A percentile compares a stretch with the other conserved stretches of the same genome.
phyloP scores from a whole-genome alignment of 2,113 vertebrate species.

The Lanius collurio region DNA sequence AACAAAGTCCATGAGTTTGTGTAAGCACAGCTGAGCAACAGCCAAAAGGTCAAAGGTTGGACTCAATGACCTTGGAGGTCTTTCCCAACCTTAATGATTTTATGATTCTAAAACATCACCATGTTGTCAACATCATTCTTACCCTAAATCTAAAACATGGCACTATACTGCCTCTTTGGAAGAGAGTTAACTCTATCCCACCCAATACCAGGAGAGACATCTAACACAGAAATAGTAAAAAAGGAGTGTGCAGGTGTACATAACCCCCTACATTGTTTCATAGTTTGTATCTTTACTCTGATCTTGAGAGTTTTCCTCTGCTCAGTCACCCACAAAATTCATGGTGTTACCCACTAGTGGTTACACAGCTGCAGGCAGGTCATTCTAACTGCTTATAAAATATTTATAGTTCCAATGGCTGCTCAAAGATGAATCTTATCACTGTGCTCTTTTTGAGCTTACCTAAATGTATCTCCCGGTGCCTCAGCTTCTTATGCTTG shows the following conservation, averaged over 20 bases:
- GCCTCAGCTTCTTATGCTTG: not conserved
- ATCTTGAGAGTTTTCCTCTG: not conserved
- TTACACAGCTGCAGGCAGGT: not conserved
- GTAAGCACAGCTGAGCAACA: not conserved
- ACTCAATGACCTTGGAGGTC: not conserved
- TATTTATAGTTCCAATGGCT: not conserved
- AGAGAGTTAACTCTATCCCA: not conserved
- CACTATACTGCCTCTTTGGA: not conserved
- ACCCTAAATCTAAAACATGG: not conserved
- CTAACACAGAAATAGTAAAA: not conserved
- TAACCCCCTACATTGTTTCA: fast-evolving
- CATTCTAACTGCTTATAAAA: not conserved
- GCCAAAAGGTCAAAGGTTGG: not conserved
- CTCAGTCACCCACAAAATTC: not conserved
- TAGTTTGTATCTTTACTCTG: not conserved
- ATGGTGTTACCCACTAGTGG: not conserved
- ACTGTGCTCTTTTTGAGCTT: not conserved
- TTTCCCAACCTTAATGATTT: not conserved
- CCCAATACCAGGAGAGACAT: not conserved
- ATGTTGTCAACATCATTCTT: not conserved
- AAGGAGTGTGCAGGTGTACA: not conserved
- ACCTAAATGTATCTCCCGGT: not conserved
- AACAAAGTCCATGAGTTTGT: not conserved
- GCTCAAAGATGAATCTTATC: not conserved
- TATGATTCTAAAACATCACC: not conserved